These are phyloP conservation scores for Phyto melanocephala DNA, from an alignment of 2,888 invertebrate genomes.

Conservation along the genomic window DNA sequence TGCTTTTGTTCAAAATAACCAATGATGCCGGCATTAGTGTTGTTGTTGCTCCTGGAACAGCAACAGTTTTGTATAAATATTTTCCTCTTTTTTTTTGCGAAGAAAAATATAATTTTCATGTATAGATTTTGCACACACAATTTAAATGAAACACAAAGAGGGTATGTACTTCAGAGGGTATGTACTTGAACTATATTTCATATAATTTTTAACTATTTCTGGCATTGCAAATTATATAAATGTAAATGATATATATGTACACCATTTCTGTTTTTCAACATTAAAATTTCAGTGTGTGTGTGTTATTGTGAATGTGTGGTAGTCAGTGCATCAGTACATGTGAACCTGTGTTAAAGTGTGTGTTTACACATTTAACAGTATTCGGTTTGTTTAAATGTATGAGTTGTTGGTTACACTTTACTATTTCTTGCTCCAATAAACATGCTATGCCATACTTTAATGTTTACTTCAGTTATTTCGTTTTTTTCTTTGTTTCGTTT, in stretches of 20 bases:
- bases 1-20: background rate
- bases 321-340: background rate
- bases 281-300: background rate
- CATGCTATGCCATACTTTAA: constrained; percentile 27
- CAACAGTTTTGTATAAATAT: constrained; percentile 8
- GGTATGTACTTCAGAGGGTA: background rate
- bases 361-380: constrained; percentile 18
- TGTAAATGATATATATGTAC: constrained; percentile 47
- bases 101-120: background rate
- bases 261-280: constrained; percentile 1
- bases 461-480: background rate
- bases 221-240: constrained; percentile 35
- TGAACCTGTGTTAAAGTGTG: background rate
- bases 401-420: constrained; percentile 30
- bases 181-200: constrained; percentile 5
- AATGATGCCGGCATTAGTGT: background rate
- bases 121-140: background rate
- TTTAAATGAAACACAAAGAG: background rate
- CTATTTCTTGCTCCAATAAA: constrained; percentile 49
- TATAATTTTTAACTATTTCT: constrained; percentile 26
- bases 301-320: background rate
- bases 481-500: too few species aligned
- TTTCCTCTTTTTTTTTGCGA: background rate
- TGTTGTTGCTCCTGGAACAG: background rate
- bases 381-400: constrained; percentile 16